Evolutionary conservation across 2,797 vertebrate species (phyloP), one percentile per base, ranked within the genome.

Genomic region (Tauraco hartlaubi): DNA sequence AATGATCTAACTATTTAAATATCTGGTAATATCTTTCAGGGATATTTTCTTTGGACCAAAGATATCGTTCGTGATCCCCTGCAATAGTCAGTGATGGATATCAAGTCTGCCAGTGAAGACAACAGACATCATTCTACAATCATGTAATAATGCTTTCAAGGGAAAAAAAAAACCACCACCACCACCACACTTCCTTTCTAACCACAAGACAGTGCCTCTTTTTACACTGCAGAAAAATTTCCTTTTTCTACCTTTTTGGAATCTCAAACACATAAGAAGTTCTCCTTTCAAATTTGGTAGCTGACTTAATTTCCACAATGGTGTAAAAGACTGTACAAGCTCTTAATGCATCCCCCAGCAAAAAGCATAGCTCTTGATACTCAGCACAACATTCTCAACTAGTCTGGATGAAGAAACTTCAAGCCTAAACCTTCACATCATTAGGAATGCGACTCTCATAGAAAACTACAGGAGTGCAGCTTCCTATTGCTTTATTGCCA

Each of bases 11-110:
- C 29, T 46, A 71, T 61, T 90, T 52, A 77, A 95, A 68, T 73
- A 76, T 68, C 55, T 93, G 20, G 16, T 95, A 8, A 44, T 98
- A 79, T 98, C 83, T 98, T 98, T 93, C 98, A 99, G 98, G 94
- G 96, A 97, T 62, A 88, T 98, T 93, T 99, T 99, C 97, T 98
- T 99, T 91, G 99, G 98, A 85, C 96, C 98, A 80, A 98, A 98
- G 95, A 98, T 99, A 92, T 99, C 98, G 66, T 98, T 98, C 83
- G 96, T 98, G 96, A 98, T 99, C 75, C 98, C 98, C 78, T 99
- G 98, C 96, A 98, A 98, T 86, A 91, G 74, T 31, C 74, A 85
- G 13, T 98, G 96, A 98, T 28, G 74, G 92, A 84, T 62, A 61
- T 48, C 76, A 63, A 77, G 58, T 15, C 44, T 83, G 52, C 78